Base-by-base conservation (phyloP, 2,888 invertebrate genomes). In the Acanthacorydalis orientalis region DNA sequence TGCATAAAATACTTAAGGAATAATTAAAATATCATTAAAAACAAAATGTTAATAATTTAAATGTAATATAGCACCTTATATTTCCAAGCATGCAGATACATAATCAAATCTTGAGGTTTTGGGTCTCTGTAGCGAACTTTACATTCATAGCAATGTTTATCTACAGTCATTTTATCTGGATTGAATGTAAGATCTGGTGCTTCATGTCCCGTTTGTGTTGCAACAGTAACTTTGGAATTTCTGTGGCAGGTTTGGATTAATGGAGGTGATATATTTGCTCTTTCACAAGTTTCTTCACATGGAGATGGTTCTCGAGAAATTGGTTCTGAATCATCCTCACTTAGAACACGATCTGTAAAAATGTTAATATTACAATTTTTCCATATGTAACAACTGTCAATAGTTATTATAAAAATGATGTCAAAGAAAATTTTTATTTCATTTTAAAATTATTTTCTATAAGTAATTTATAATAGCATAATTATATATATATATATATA, bases 41-140 rank as follows among this genome's bases (percentile, higher is more conserved):
- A 23, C 6, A 35, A 35, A n/a, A 3, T 35, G 7, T 35, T 4
- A 35, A 35, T n/a, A 35, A 4, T 12, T n/a, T 11, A 14, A 35
- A 44, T 10, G 23, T 39, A n/a, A 47, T 31, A 43, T 50, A 62
- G 62, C 62, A 85, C 85, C 77, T 80, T 81, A 65, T 90, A 90
- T 60, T 87, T 87, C 86, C 88, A 88, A 32, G 95, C 95, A 67
- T 96, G 96, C 41, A 96, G 76, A 67, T 90, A 96, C 89, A 96
- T 91, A 55, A 93, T 83, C 50, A 96, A 76, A 65, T 95, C 91
- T 55, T 85, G 78, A 0, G 90, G 88, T 52, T 85, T 79, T 0
- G 96, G 95, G 66, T 96, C 95, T 53, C 87, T 73, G 69, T 89
- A 93, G 51, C 86, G 76, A 49, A 89, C 85, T 67, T 88, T 88